Conservation (phyloP, 2,797 vertebrate genomes). For the Catamblyrhynchus diadema region DNA sequence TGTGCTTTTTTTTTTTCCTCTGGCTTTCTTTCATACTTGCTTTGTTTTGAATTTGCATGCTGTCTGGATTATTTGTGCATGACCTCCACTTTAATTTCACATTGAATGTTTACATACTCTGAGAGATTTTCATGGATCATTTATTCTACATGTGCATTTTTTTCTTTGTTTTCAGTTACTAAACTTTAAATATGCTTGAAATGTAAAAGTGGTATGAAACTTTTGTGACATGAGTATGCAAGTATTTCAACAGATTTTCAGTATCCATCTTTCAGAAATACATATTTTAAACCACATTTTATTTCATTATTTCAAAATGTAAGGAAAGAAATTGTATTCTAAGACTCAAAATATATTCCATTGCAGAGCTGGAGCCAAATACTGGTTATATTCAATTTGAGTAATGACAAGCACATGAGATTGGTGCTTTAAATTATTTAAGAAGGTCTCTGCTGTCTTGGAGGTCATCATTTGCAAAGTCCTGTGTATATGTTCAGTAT, state of each 20-base stretch:
- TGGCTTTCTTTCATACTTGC: constrained; percentile 67
- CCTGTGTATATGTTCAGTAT: background rate
- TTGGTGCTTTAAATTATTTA: background rate
- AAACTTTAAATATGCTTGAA: constrained; percentile 81
- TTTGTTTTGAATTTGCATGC: constrained; percentile 73
- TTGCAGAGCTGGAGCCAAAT: background rate
- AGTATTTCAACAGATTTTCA: background rate
- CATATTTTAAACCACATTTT: background rate
- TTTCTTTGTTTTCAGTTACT: constrained; percentile 80
- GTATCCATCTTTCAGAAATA: background rate
- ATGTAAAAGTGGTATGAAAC: constrained; percentile 86
- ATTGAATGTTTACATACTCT: constrained; percentile 64
- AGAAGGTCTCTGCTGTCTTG: background rate
- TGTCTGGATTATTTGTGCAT: constrained; percentile 71
- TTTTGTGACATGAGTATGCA: constrained; percentile 76
- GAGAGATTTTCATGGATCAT: constrained; percentile 61
- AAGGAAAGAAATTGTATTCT: background rate
- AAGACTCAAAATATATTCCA: background rate
- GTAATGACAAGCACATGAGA: background rate
- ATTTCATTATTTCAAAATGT: background rate
- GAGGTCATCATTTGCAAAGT: background rate
- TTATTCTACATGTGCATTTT: constrained; percentile 70
- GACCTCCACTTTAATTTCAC: constrained; percentile 61
- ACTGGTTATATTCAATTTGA: background rate
- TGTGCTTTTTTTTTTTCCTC: constrained; percentile 11